Conservation (phyloP, 92 coral and sea anemone species). For the Palythoa grandiflora region DNA sequence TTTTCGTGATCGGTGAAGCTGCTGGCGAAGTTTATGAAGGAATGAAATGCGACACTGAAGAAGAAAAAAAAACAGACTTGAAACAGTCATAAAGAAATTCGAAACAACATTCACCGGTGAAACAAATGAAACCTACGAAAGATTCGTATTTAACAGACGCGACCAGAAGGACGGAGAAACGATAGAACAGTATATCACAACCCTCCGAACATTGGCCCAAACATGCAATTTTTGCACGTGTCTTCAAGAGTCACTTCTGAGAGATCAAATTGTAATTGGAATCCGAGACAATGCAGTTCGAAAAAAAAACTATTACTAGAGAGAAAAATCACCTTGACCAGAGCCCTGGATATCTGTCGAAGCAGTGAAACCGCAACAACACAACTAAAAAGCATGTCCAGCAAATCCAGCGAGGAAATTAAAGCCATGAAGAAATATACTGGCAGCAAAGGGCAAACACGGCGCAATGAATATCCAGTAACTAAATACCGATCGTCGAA, state of each 20-base stretch:
- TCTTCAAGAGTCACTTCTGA: not conserved
- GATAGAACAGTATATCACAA: conserved; percentile 37
- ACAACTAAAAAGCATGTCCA: not conserved
- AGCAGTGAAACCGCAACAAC: conserved; percentile 2
- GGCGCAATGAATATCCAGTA: not conserved
- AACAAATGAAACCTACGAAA: conserved; percentile 47
- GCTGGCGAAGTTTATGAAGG: conserved; percentile 44
- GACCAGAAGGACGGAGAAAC: conserved; percentile 23
- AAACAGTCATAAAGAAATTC: conserved; percentile 18
- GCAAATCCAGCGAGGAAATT: not conserved
- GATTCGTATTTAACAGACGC: conserved; percentile 33
- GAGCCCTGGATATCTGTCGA: not conserved
- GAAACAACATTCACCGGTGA: conserved; percentile 35
- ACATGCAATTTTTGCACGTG: conserved; percentile 37
- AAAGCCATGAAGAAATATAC: not conserved
- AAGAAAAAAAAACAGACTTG: too few species aligned
- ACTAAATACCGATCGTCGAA: not conserved
- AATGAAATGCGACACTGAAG: conserved; percentile 6
- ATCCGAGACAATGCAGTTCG: not conserved
- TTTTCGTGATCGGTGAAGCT: conserved; percentile 46
- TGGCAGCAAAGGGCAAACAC: not conserved
- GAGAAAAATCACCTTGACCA: not conserved
- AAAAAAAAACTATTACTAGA: not conserved
- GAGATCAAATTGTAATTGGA: not conserved
- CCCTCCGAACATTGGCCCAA: conserved; percentile 38